Evolutionary conservation across 1,140 invertebrate species (phyloP).

Genomic region (Cherax quadricarinatus): DNA sequence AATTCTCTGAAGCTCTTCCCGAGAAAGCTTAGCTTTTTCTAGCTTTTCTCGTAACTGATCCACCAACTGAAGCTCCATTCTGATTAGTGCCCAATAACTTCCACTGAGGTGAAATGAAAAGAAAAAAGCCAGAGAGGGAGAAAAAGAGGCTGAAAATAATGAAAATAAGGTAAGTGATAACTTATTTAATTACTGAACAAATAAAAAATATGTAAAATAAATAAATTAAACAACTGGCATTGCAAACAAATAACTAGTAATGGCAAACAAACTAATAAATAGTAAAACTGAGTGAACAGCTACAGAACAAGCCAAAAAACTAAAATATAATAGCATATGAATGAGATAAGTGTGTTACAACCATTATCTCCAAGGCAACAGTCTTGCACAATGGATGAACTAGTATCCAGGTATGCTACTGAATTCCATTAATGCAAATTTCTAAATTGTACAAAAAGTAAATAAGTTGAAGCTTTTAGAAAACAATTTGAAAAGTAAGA

Average conservation of each 20-base stretch:
- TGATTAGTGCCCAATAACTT: conserved; percentile 21
- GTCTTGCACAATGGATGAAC: no score
- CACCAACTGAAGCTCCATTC: conserved; percentile 71
- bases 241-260: not conserved
- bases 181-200: not conserved
- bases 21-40: conserved; percentile 64
- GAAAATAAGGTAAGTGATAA: conserved; percentile 34
- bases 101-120: conserved; percentile 46
- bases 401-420: no score
- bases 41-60: conserved; percentile 72
- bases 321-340: no score
- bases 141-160: conserved; percentile 61
- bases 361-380: not conserved
- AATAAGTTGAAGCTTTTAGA: no score
- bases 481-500: no score
- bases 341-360: not conserved
- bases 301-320: not conserved
- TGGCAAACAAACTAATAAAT: conserved; percentile 6
- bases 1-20: conserved; percentile 65
- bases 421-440: no score
- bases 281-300: not conserved
- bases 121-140: conserved; percentile 24
- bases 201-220: not conserved
- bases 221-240: not conserved
- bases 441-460: no score